Conservation (phyloP, 2,113 vertebrate genomes). For the Heterotis niloticus region DNA sequence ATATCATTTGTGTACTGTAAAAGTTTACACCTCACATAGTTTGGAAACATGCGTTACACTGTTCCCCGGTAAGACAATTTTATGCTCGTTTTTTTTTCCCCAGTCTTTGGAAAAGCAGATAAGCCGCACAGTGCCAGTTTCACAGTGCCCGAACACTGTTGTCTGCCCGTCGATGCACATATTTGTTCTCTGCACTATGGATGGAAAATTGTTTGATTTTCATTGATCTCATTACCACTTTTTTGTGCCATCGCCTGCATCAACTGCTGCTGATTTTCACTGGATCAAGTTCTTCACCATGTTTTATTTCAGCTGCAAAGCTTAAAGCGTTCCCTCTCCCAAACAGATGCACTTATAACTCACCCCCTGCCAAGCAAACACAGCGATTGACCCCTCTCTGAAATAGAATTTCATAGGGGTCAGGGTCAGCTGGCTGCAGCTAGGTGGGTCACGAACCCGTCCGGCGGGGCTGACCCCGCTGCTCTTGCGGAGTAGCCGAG, state of each 20-base stretch:
- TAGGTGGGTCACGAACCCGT: slow-evolving; percentile 46
- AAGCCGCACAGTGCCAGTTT: neutral
- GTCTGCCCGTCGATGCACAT: neutral
- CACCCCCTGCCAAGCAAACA: neutral
- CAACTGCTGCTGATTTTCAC: neutral
- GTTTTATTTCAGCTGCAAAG: neutral
- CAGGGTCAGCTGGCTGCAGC: slow-evolving; percentile 44
- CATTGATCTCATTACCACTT: neutral
- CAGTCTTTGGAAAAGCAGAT: too few species aligned
- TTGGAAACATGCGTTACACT: too few species aligned
- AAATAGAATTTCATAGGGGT: slow-evolving; percentile 37
- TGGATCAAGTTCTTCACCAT: neutral
- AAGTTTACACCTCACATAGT: too few species aligned
- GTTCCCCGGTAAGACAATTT: too few species aligned
- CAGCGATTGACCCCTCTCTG: neutral
- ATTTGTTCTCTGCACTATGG: neutral
- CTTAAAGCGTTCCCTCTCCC: neutral
- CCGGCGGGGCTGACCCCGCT: slow-evolving; percentile 34
- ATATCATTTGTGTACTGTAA: too few species aligned
- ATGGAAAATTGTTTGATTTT: neutral
- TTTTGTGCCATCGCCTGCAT: neutral
- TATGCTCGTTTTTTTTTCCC: too few species aligned
- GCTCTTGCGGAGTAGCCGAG: slow-evolving; percentile 28
- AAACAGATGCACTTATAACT: neutral
- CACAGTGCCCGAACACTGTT: neutral